Percentiles rank a stretch among this genome's conserved stretches.
Conservation (phyloP, 37 sponge, comb jelly and placozoan species). For the Axinella damicornis region DNA sequence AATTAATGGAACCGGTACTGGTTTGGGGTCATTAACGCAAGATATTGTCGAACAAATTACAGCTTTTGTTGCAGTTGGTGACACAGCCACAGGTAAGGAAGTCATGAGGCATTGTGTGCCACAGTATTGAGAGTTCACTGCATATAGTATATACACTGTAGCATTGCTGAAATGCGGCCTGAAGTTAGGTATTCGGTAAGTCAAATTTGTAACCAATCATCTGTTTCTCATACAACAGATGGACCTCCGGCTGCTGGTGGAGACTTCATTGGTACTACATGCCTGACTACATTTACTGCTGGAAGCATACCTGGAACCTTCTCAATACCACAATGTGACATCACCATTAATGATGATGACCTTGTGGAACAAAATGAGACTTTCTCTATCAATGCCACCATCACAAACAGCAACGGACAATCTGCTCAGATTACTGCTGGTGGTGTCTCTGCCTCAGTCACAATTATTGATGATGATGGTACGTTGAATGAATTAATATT, state of each 20-base stretch:
- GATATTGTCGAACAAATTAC: too few species aligned
- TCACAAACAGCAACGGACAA: background rate
- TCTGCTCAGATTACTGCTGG: background rate
- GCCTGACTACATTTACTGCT: background rate
- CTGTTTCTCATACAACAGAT: background rate
- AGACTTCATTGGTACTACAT: background rate
- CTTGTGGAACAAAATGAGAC: background rate
- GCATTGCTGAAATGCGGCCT: too few species aligned
- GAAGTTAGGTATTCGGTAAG: background rate
- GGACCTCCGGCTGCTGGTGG: background rate
- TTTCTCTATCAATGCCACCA: background rate
- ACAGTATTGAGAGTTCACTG: too few species aligned
- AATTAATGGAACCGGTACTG: too few species aligned
- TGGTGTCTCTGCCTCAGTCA: slow-evolving; percentile 6
- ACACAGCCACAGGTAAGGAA: background rate
- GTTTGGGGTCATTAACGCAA: too few species aligned
- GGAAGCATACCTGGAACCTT: background rate
- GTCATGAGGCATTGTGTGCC: too few species aligned
- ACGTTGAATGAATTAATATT: background rate
- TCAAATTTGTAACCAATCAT: too few species aligned
- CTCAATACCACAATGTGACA: background rate
- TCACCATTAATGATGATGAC: slow-evolving; percentile 6
- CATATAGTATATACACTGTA: background rate
- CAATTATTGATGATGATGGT: slow-evolving; percentile 27
- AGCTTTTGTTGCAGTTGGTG: background rate